These are phyloP conservation scores for Mionectes olivaceus DNA, from an alignment of 2,797 vertebrate genomes.

Conservation along the genomic window DNA sequence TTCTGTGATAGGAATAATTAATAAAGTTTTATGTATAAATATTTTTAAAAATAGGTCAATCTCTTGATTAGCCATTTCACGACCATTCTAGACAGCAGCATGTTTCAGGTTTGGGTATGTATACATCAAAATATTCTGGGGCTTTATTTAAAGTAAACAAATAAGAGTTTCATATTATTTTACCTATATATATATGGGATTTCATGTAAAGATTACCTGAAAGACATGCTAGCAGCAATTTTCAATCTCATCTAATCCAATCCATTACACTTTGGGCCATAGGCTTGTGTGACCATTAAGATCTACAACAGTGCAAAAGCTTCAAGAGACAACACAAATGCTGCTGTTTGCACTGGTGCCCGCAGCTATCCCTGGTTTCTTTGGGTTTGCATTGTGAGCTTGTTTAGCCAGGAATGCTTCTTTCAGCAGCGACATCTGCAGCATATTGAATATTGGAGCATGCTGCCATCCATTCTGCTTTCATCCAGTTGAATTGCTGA, in stretches of 20 bases:
- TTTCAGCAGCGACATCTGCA: slow-evolving; percentile 43
- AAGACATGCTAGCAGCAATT: not conserved
- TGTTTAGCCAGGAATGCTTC: slow-evolving; percentile 40
- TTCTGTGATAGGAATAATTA: slow-evolving; percentile 17
- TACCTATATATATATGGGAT: not conserved
- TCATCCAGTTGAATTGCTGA: slow-evolving; percentile 31
- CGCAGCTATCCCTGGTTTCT: not conserved
- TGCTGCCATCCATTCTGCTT: slow-evolving; percentile 29
- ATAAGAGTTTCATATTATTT: not conserved
- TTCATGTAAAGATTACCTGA: not conserved
- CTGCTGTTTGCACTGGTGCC: not conserved
- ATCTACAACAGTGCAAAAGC: not conserved
- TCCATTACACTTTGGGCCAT: not conserved
- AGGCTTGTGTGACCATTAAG: not conserved
- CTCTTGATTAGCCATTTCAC: not conserved
- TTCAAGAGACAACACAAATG: not conserved
- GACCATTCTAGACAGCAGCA: not conserved
- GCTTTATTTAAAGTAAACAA: not conserved
- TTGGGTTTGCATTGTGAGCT: slow-evolving; percentile 14
- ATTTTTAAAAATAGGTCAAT: not conserved
- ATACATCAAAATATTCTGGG: not conserved
- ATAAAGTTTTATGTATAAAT: not conserved
- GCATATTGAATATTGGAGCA: slow-evolving; percentile 40
- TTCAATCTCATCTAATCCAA: not conserved
- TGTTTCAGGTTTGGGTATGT: not conserved